These are phyloP conservation scores for Furcifer pardalis DNA, from an alignment of 2,797 vertebrate species.

Conservation along the genomic window DNA sequence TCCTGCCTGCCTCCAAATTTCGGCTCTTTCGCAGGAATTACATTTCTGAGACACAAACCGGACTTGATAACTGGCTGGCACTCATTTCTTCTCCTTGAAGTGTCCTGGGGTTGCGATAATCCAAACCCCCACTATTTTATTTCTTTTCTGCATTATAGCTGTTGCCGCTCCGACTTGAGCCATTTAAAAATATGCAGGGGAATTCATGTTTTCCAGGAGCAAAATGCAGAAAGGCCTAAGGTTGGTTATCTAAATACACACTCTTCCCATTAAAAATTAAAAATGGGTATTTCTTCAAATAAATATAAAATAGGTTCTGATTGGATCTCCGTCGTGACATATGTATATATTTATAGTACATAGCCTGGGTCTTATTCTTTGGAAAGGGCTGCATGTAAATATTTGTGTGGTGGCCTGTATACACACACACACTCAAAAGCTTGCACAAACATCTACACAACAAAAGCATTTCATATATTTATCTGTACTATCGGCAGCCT, in stretches of 20 bases:
- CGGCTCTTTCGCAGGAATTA: slow-evolving; percentile 74
- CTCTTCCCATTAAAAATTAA: slow-evolving; percentile 27
- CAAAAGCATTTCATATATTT: too few relatives aligned
- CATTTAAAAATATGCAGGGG: slow-evolving; percentile 45
- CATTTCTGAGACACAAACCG: slow-evolving; percentile 72
- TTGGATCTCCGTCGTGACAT: slow-evolving; percentile 17
- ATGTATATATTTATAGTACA: too few relatives aligned
- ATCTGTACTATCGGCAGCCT: too few relatives aligned
- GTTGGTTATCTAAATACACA: slow-evolving; percentile 31
- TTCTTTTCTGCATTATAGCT: not conserved
- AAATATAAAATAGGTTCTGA: slow-evolving; percentile 42
- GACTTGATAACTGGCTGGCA: slow-evolving; percentile 78
- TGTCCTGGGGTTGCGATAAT: slow-evolving; percentile 41
- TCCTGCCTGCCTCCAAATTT: slow-evolving; percentile 65
- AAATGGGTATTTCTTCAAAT: slow-evolving; percentile 18
- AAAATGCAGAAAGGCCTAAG: slow-evolving; percentile 29
- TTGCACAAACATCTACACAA: too few relatives aligned
- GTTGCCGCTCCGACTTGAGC: not conserved
- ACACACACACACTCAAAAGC: too few relatives aligned
- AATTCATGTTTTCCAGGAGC: not conserved
- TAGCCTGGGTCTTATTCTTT: too few relatives aligned
- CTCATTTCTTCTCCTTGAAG: slow-evolving; percentile 55
- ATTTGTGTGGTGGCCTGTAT: too few relatives aligned
- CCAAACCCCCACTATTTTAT: slow-evolving; percentile 24
- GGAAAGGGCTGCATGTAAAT: too few relatives aligned